These are phyloP conservation scores for Phrynocephalus guinanensis DNA, from an alignment of 2,797 vertebrate species.

Conservation along the genomic window DNA sequence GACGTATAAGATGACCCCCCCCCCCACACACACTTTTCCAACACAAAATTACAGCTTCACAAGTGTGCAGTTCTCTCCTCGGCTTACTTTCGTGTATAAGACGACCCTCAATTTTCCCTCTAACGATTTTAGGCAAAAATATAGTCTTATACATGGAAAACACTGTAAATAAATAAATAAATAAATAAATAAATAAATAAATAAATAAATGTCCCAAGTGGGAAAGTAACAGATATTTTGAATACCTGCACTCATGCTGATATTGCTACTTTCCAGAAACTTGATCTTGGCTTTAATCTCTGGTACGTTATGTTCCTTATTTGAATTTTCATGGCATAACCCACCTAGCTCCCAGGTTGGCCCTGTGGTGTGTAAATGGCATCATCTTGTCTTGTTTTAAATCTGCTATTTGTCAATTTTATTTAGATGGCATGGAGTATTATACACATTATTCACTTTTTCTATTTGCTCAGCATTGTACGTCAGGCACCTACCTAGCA, in stretches of 20 bases:
- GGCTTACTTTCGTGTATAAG: too few relatives aligned
- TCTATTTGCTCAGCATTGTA: neutral
- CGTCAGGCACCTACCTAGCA: neutral
- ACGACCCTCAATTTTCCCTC: too few relatives aligned
- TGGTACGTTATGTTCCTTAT: neutral
- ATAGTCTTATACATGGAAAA: too few relatives aligned
- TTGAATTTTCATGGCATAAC: neutral
- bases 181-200: too few relatives aligned
- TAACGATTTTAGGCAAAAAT: too few relatives aligned
- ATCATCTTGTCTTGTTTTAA: neutral
- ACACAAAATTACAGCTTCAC: too few relatives aligned
- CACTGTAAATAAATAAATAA: too few relatives aligned
- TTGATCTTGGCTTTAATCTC: neutral
- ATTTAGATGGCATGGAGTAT: neutral
- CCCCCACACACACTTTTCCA: too few relatives aligned
- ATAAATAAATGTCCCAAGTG: neutral
- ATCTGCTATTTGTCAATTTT: neutral
- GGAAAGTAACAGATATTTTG: neutral
- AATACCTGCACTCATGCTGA: neutral
- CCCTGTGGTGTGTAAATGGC: neutral
- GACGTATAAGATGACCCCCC: too few relatives aligned
- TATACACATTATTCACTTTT: neutral
- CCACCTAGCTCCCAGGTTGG: neutral
- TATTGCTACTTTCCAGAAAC: neutral
- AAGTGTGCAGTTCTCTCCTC: too few relatives aligned